Evolutionary conservation across 2,888 invertebrate species (phyloP).

Genomic region (Mesopsocus fuscifrons): DNA sequence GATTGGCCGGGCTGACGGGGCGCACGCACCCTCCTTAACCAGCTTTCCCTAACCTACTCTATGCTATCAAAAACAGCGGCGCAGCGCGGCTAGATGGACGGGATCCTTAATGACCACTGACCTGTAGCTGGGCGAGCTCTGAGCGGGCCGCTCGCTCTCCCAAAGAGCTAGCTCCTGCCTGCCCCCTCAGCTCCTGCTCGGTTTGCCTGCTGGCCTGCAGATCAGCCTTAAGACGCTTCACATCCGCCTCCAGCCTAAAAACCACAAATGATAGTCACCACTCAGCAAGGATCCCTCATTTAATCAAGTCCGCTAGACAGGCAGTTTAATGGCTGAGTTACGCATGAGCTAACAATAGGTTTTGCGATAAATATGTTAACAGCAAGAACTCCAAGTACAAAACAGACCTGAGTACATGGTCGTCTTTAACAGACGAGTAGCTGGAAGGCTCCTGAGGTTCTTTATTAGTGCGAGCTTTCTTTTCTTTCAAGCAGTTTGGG

Average conservation of each 20-base stretch:
- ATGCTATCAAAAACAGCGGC: no score
- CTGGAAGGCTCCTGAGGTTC: slow-evolving; percentile 23
- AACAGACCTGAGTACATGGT: slow-evolving; percentile 29
- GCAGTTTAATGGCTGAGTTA: no score
- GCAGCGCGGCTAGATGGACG: no score
- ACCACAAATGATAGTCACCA: slow-evolving; percentile 18
- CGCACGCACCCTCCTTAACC: no score
- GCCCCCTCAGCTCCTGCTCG: slow-evolving; percentile 52
- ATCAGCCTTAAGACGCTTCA: slow-evolving; percentile 52
- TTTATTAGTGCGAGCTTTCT: slow-evolving; percentile 25
- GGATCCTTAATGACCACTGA: no score
- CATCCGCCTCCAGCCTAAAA: slow-evolving; percentile 45
- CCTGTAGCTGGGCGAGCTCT: slow-evolving; percentile 55
- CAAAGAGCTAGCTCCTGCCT: slow-evolving; percentile 40
- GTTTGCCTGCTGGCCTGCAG: slow-evolving; percentile 47
- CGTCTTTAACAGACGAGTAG: slow-evolving; percentile 23
- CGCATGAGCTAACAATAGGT: not conserved
- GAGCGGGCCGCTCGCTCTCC: slow-evolving; percentile 46
- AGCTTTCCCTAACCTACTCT: no score
- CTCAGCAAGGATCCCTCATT: slow-evolving; percentile 25
- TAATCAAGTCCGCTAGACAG: no score
- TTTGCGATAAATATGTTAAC: no score
- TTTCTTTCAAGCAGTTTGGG: slow-evolving; percentile 30
- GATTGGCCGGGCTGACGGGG: no score
- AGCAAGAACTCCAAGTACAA: no score